These are phyloP conservation scores for Palythoa grandis DNA, from an alignment of 92 coral and sea anemone species.

Conservation along the genomic window DNA sequence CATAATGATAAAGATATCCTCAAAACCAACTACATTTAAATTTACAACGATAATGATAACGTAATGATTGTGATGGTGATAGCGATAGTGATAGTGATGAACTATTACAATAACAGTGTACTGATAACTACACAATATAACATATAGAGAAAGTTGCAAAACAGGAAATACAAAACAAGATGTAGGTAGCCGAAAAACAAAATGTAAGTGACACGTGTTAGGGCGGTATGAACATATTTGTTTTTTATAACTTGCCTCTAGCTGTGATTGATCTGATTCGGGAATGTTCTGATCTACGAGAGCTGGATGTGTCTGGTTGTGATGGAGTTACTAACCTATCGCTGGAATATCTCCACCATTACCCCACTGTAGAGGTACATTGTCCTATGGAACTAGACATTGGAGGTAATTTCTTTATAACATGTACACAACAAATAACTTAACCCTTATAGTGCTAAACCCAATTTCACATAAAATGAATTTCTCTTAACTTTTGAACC, in stretches of 20 bases:
- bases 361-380: conserved; percentile 48
- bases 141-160: too few species aligned
- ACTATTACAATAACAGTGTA: too few species aligned
- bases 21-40: too few species aligned
- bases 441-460: too few species aligned
- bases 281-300: conserved; percentile 51
- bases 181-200: not conserved
- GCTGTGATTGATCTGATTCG: conserved; percentile 62
- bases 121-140: too few species aligned
- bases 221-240: not conserved
- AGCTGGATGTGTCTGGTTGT: conserved; percentile 82
- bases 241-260: conserved; percentile 19
- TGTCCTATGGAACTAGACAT: conserved; percentile 60
- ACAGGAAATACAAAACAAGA: too few species aligned
- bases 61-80: not conserved
- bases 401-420: conserved; percentile 62
- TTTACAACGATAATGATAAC: not conserved
- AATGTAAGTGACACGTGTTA: not conserved
- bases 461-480: too few species aligned
- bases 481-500: too few species aligned
- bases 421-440: too few species aligned
- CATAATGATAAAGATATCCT: too few species aligned
- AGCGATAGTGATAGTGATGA: not conserved
- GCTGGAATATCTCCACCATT: conserved; percentile 51
- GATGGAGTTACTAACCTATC: conserved; percentile 59